Conservation (phyloP, 2,113 vertebrate species). For the Octodon degus region DNA sequence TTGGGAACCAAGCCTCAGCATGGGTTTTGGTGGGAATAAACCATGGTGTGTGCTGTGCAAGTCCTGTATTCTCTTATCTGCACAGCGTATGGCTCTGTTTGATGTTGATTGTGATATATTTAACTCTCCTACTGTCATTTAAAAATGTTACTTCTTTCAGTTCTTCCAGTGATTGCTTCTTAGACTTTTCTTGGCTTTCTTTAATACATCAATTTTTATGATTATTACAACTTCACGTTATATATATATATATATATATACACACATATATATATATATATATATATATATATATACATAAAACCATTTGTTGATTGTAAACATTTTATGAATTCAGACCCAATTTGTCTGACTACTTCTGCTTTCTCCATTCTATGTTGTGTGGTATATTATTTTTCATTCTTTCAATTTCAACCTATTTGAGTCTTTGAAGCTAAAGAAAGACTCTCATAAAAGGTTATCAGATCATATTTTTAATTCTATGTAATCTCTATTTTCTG, state of each 20-base stretch:
- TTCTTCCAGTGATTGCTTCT: background rate
- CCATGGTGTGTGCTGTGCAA: background rate
- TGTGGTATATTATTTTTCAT: background rate
- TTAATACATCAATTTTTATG: background rate
- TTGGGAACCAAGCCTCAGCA: background rate
- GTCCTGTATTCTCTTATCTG: background rate
- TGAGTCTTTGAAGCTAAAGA: background rate
- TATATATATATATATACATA: background rate
- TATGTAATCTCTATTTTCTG: background rate
- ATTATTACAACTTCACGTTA: no score
- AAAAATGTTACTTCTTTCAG: background rate
- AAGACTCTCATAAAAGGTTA: background rate
- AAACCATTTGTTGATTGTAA: background rate
- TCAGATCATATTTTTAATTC: background rate
- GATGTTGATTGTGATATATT: background rate
- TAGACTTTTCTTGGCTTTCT: background rate
- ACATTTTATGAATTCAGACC: background rate
- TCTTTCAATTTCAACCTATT: background rate
- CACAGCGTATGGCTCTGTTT: background rate
- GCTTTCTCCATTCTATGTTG: background rate
- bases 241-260: background rate
- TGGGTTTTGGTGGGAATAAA: background rate
- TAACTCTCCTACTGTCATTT: background rate
- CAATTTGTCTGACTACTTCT: background rate
- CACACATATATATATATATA: background rate